phyloP scores from a whole-genome alignment of 2,888 invertebrate species.

The Eubasilissa splendida region DNA sequence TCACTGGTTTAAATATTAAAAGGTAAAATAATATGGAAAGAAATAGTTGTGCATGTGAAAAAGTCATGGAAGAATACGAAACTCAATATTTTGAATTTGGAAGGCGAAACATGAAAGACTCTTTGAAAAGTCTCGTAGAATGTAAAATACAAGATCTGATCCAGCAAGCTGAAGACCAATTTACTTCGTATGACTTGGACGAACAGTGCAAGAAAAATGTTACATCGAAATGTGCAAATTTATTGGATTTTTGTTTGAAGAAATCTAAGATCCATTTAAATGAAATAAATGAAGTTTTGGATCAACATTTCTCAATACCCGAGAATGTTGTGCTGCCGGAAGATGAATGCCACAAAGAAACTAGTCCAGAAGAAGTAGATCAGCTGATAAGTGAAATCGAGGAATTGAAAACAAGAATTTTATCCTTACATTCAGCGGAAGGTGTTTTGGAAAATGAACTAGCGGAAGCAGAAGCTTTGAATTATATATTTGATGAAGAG shows the following conservation, averaged over 20 bases:
- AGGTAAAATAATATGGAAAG: not conserved
- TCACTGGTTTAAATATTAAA: no score
- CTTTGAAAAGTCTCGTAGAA: slow-evolving; percentile 69
- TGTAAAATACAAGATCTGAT: slow-evolving; percentile 67
- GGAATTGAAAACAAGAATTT: slow-evolving; percentile 62
- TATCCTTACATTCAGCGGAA: slow-evolving; percentile 63
- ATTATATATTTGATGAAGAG: slow-evolving; percentile 22
- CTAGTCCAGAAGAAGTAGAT: slow-evolving; percentile 65
- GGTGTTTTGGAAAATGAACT: slow-evolving; percentile 61
- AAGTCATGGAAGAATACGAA: slow-evolving; percentile 68
- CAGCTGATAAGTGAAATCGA: slow-evolving; percentile 66
- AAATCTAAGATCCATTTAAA: slow-evolving; percentile 62
- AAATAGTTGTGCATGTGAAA: not conserved
- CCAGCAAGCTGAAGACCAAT: slow-evolving; percentile 67
- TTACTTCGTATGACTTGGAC: slow-evolving; percentile 66
- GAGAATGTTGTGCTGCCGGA: slow-evolving; percentile 66
- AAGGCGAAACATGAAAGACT: slow-evolving; percentile 68
- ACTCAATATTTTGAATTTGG: slow-evolving; percentile 71
- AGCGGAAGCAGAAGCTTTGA: slow-evolving; percentile 2
- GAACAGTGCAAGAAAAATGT: slow-evolving; percentile 66
- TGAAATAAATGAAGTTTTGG: slow-evolving; percentile 67
- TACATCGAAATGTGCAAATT: slow-evolving; percentile 65
- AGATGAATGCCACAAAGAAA: slow-evolving; percentile 65
- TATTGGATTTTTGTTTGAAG: slow-evolving; percentile 57
- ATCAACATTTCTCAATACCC: slow-evolving; percentile 66